Percentiles rank a stretch among this genome's conserved stretches.
phyloP scores from a whole-genome alignment of 2,888 invertebrate genomes.

The Chironomus tentans region DNA sequence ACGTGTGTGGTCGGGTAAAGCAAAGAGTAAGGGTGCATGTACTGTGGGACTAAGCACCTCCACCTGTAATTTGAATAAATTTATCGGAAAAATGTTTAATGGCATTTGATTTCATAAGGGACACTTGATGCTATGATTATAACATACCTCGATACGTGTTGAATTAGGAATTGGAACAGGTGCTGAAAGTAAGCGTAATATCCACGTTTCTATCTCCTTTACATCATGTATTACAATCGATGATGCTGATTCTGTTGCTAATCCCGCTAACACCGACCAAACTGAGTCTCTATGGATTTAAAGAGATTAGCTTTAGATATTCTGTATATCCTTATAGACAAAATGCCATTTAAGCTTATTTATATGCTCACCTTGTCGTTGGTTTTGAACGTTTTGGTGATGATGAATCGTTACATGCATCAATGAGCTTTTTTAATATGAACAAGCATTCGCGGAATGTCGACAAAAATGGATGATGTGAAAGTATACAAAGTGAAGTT shows the following conservation, averaged over 20 bases:
- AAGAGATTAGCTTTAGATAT: constrained; percentile 22
- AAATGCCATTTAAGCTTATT: not conserved
- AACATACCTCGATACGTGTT: constrained; percentile 57
- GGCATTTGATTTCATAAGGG: not conserved
- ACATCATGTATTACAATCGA: constrained; percentile 92
- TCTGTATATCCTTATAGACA: not conserved
- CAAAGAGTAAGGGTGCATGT: constrained; percentile 81
- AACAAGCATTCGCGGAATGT: constrained; percentile 97
- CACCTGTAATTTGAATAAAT: constrained; percentile 32
- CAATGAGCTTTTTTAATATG: constrained; percentile 90
- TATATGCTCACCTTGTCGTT: constrained; percentile 57
- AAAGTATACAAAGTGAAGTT: constrained; percentile 93
- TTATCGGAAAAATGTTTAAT: not conserved
- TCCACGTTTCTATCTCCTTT: constrained; percentile 98
- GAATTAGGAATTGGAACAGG: constrained; percentile 98
- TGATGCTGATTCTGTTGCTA: constrained; percentile 68
- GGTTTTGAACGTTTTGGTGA: constrained; percentile 80
- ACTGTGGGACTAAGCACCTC: constrained; percentile 81
- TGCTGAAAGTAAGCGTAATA: constrained; percentile 85
- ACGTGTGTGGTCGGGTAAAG: constrained; percentile 93
- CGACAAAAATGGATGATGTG: constrained; percentile 98
- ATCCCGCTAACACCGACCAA: constrained; percentile 89
- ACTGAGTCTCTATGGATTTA: constrained; percentile 68
- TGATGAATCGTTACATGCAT: constrained; percentile 93
- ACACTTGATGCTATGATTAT: not conserved